phyloP scores from a whole-genome alignment of 1,140 invertebrate genomes.

The Drosophila bipectinata region DNA sequence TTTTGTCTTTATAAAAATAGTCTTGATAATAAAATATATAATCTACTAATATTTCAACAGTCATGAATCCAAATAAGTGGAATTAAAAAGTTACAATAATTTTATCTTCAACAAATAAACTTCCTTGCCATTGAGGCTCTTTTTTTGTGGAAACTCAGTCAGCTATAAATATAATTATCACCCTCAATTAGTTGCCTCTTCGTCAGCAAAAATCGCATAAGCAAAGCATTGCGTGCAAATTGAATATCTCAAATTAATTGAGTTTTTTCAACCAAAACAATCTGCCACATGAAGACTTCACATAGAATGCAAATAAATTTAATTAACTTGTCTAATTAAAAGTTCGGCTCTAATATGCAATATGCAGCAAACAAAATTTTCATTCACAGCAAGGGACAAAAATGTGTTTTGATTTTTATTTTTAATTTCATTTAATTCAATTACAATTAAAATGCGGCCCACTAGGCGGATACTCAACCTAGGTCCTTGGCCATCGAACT shows the following conservation, averaged over 20 bases:
- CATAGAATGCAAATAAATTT: constrained; percentile 59
- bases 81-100: not conserved
- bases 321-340: constrained; percentile 71
- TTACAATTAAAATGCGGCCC: constrained; percentile 46
- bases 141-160: not conserved
- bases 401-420: constrained; percentile 61
- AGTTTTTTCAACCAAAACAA: constrained; percentile 18
- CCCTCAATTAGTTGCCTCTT: constrained; percentile 32
- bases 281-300: constrained; percentile 4
- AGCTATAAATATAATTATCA: constrained; percentile 34
- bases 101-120: constrained; percentile 3
- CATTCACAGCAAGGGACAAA: constrained; percentile 19
- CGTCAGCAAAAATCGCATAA: constrained; percentile 29
- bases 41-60: too few relatives aligned
- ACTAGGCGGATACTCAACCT: constrained; percentile 10
- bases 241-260: constrained; percentile 46
- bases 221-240: constrained; percentile 17
- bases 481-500: not conserved
- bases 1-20: too few relatives aligned
- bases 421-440: constrained; percentile 59
- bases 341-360: constrained; percentile 46
- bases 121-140: not conserved
- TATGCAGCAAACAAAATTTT: constrained; percentile 26
- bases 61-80: not conserved
- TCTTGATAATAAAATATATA: too few relatives aligned